phyloP scores from a whole-genome alignment of 2,113 vertebrate genomes.

The Crypturellus undulatus region DNA sequence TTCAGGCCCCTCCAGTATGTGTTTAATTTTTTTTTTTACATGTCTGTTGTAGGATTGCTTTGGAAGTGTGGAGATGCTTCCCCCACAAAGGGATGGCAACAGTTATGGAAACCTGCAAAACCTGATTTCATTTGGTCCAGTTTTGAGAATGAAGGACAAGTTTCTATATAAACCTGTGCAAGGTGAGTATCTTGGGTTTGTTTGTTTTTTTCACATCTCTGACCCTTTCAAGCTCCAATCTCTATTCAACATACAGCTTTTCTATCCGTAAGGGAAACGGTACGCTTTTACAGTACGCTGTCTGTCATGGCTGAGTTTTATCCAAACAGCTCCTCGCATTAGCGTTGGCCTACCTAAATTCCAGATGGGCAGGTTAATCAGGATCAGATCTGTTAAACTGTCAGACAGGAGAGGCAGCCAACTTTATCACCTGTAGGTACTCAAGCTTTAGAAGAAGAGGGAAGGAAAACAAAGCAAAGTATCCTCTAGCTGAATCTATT shows the following conservation, averaged over 20 bases:
- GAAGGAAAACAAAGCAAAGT: neutral
- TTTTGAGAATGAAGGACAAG: neutral
- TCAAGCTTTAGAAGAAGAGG: neutral
- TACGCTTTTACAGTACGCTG: neutral
- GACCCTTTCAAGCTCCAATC: neutral
- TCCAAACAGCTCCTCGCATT: neutral
- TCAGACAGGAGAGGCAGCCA: neutral
- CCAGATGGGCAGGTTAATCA: neutral
- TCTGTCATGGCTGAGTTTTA: neutral
- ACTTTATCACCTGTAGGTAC: neutral
- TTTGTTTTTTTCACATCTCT: too few species aligned
- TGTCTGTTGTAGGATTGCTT: slow-evolving; percentile 19
- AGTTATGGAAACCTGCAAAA: neutral
- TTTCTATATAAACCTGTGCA: neutral
- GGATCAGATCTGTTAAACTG: neutral
- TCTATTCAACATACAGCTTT: neutral
- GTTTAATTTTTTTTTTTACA: neutral
- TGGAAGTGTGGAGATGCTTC: neutral
- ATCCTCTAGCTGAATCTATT: neutral
- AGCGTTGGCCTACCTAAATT: neutral
- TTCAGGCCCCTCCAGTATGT: accelerated
- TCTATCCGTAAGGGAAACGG: neutral
- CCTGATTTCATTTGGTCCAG: slow-evolving; percentile 39
- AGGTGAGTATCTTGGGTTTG: neutral
- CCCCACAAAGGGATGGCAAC: neutral